A percentile compares a stretch with the other conserved stretches of the same genome.
Conservation (phyloP, 2,797 vertebrate genomes). For the Alcedo quadribrachys region DNA sequence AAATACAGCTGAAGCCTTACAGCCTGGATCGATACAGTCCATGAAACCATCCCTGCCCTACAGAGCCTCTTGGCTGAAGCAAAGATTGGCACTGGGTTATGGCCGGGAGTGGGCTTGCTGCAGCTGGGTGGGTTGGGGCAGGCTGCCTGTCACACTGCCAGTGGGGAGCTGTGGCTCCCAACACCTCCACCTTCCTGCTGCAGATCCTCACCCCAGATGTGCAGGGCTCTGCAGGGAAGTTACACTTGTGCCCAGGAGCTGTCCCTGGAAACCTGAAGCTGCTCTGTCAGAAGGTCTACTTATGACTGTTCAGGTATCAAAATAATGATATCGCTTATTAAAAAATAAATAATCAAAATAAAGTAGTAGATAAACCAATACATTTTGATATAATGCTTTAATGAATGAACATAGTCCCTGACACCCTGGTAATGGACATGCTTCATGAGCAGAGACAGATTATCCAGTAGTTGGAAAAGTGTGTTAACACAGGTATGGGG, state of each 20-base stretch:
- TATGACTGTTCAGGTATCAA: neutral
- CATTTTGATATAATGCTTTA: neutral
- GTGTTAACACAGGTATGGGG: neutral
- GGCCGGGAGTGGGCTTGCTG: neutral
- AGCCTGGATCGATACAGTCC: neutral
- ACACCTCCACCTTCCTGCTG: neutral
- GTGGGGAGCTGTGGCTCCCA: fast-evolving
- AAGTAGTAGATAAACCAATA: neutral
- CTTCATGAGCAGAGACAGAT: neutral
- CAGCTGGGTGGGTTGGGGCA: neutral
- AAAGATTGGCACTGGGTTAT: fast-evolving
- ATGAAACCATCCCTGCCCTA: neutral
- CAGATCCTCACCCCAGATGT: neutral
- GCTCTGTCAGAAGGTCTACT: neutral
- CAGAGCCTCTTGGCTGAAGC: fast-evolving
- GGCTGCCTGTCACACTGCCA: fast-evolving
- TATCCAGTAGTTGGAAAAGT: neutral
- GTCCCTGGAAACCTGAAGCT: neutral
- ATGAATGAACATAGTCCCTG: neutral
- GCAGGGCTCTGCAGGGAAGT: neutral
- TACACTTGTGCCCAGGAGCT: neutral
- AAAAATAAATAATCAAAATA: neutral
- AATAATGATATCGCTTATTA: neutral
- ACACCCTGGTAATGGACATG: neutral
- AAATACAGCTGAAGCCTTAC: constrained; percentile 1